These are phyloP conservation scores for Plecotus auritus DNA, from an alignment of 2,113 vertebrate species.

Conservation along the genomic window DNA sequence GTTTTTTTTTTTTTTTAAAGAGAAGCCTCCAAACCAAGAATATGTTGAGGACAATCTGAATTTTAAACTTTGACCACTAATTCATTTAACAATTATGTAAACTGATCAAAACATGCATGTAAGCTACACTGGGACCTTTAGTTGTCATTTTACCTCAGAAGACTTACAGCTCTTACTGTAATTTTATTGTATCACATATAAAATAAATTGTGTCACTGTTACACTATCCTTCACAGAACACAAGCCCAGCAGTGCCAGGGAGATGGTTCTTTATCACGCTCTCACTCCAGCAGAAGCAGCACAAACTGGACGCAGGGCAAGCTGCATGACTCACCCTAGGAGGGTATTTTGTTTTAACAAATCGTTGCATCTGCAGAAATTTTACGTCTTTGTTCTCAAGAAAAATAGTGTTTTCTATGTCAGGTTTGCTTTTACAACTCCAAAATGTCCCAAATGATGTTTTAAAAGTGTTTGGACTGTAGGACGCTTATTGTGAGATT, in stretches of 20 bases:
- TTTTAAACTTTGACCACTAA: not conserved
- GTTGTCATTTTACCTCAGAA: not conserved
- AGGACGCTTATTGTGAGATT: not conserved
- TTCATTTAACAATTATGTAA: not conserved
- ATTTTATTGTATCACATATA: not conserved
- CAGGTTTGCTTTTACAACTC: slow-evolving; percentile 4
- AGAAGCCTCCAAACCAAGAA: not conserved
- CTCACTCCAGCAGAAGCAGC: not conserved
- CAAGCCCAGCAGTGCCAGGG: not conserved
- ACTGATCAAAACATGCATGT: not conserved
- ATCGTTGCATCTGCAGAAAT: not conserved
- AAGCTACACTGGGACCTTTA: not conserved
- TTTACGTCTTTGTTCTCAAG: not conserved
- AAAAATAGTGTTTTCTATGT: not conserved
- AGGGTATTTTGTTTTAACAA: not conserved
- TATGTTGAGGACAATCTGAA: not conserved
- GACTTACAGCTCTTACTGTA: not conserved
- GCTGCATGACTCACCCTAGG: not conserved
- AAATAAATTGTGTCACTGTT: not conserved
- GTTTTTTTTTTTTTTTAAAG: not conserved
- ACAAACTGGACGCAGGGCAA: not conserved
- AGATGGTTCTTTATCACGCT: not conserved
- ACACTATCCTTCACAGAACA: not conserved
- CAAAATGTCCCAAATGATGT: not conserved
- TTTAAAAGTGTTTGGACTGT: not conserved